These are phyloP conservation scores for Eupithecia insigniata DNA, from an alignment of 2,888 invertebrate genomes.

Conservation along the genomic window DNA sequence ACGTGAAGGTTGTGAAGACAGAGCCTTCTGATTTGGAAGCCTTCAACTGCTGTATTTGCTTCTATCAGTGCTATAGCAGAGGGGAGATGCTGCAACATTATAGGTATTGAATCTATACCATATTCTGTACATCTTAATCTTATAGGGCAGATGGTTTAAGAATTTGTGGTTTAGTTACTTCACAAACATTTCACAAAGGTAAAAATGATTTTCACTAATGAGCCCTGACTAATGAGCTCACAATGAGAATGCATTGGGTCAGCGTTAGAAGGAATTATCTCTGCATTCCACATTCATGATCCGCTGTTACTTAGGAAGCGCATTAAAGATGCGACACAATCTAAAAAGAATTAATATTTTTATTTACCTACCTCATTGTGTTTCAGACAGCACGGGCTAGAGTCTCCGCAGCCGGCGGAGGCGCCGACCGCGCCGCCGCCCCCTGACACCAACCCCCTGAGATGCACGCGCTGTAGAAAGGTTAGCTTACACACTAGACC, in stretches of 20 bases:
- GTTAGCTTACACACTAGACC: constrained; percentile 42
- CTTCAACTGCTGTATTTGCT: constrained; percentile 74
- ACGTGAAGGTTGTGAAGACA: constrained; percentile 49
- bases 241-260: too few relatives aligned
- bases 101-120: constrained; percentile 55
- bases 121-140: too few relatives aligned
- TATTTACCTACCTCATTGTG: too few relatives aligned
- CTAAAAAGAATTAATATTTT: too few relatives aligned
- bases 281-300: too few relatives aligned
- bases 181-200: too few relatives aligned
- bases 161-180: background rate
- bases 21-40: constrained; percentile 51
- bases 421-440: constrained; percentile 61
- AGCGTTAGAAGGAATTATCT: too few relatives aligned
- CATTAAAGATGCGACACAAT: too few relatives aligned
- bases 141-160: background rate
- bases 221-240: too few relatives aligned
- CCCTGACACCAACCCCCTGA: constrained; percentile 56
- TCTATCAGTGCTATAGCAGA: constrained; percentile 58
- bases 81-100: constrained; percentile 72
- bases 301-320: too few relatives aligned
- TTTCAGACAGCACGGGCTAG: constrained; percentile 60
- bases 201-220: too few relatives aligned
- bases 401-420: constrained; percentile 33
- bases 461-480: constrained; percentile 70